A percentile compares a stretch with the other conserved stretches of the same genome.
These are phyloP conservation scores for Megaceryle torquata DNA, from an alignment of 2,113 vertebrate genomes.

Conservation along the genomic window DNA sequence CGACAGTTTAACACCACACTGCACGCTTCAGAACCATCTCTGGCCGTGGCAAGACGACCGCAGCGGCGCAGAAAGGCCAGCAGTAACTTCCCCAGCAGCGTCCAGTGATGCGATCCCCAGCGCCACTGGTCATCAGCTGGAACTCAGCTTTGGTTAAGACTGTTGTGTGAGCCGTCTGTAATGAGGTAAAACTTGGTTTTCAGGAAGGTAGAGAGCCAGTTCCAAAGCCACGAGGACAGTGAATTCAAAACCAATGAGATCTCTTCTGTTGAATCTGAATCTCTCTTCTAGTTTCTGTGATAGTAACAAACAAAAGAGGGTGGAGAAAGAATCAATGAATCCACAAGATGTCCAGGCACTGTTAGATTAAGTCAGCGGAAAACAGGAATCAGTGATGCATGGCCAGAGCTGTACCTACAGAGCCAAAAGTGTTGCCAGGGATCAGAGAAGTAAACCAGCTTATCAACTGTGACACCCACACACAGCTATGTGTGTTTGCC, in stretches of 20 bases:
- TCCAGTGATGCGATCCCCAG: background rate
- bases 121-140: background rate
- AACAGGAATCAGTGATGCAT: background rate
- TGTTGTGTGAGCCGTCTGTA: conserved; percentile 90
- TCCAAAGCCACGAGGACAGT: conserved; percentile 96
- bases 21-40: background rate
- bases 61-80: background rate
- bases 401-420: background rate
- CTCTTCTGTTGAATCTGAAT: conserved; percentile 90
- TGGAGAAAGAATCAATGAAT: background rate
- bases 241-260: conserved; percentile 94
- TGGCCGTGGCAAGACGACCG: background rate
- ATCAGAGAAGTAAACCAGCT: background rate
- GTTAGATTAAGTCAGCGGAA: background rate
- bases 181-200: conserved; percentile 94
- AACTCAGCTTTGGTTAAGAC: conserved; percentile 62
- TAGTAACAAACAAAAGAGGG: background rate
- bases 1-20: background rate
- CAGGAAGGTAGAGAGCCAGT: conserved; percentile 94
- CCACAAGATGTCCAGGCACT: background rate
- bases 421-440: background rate
- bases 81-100: background rate
- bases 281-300: conserved; percentile 93
- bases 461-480: conserved; percentile 11
- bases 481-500: background rate